These are phyloP conservation scores for Benthosema pterotum DNA, from an alignment of 2,797 vertebrate genomes.

Conservation along the genomic window DNA sequence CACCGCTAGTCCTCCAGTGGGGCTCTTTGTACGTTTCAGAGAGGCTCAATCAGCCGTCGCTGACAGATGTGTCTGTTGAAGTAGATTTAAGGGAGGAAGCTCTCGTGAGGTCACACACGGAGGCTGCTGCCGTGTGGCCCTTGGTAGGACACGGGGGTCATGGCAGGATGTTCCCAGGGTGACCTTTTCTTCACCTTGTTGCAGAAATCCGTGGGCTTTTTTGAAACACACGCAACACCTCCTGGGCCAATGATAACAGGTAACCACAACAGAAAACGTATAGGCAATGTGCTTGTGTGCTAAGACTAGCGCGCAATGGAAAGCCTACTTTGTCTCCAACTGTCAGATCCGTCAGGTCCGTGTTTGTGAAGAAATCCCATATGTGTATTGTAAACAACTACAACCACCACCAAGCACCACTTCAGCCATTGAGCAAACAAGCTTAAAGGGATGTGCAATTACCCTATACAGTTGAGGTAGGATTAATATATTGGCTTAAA, in stretches of 20 bases:
- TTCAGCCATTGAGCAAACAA: constrained; percentile 70
- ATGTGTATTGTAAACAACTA: constrained; percentile 56
- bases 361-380: constrained; percentile 35
- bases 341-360: constrained; percentile 32
- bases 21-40: constrained; percentile 79
- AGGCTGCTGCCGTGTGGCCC: constrained; percentile 49
- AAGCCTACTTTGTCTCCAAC: constrained; percentile 18
- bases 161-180: constrained; percentile 60
- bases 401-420: constrained; percentile 46
- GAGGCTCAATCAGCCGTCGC: constrained; percentile 77
- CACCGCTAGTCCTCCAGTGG: constrained; percentile 73
- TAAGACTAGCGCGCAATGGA: constrained; percentile 2
- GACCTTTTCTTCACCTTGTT: constrained; percentile 70
- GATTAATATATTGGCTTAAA: constrained; percentile 62
- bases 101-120: constrained; percentile 63
- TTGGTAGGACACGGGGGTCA: constrained; percentile 66
- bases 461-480: constrained; percentile 63
- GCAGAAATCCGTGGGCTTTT: constrained; percentile 15
- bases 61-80: constrained; percentile 82
- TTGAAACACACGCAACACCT: too few relatives aligned
- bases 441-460: constrained; percentile 70
- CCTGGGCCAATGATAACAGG: constrained; percentile 54
- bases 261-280: not conserved
- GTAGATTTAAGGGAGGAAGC: constrained; percentile 77
- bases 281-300: not conserved